Base-by-base conservation (phyloP, 1,140 invertebrate genomes). In the Zaprionus nigranus region DNA sequence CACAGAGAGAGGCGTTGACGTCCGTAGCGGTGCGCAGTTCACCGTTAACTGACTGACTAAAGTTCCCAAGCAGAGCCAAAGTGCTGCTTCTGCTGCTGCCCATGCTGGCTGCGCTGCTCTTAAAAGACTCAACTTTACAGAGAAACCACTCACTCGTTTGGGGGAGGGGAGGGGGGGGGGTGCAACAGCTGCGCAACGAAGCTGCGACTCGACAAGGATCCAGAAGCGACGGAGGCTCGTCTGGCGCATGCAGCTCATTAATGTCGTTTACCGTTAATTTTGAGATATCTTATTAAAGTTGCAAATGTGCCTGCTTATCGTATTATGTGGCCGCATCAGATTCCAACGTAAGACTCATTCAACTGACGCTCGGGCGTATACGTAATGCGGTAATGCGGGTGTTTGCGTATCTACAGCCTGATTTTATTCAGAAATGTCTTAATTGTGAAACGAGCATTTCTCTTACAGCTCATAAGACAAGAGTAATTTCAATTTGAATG, bases 11-110 rank as follows among this genome's bases (percentile, higher is more conserved):
- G 38, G 34, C 30, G 62, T 54, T 69, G 69, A 74, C 82, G 82
- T 85, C 72, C 75, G 79, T 71, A 77, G 76, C 75, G 75, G 78
- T 78, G 71, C 75, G 82, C 78, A 78, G 82, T 86, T 81, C 75
- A 79, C 73, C 75, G 75, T 78, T 64, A 77, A 91, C 90, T 91
- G 82, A 85, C 68, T 67, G 67, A 63, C 40, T 43, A 17, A 43
- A 13, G 5, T n/a, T 3, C n/a, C 40, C 72, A 73, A 69, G 26
- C 22, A 26, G 34, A 63, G 66, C 49, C 63, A 70, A 57, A 57
- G 59, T 58, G 66, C 65, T 68, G 75, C 68, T 58, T 59, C 53
- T 69, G 67, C 56, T 34, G 51, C 51, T 12, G 46, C 28, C 34
- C 54, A 46, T 22, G 46, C 51, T 56, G 24, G 17, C 53, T 43